A percentile compares a stretch with the other conserved stretches of the same genome.
phyloP scores from a whole-genome alignment of 2,797 vertebrate species.

The Microcaecilia unicolor region DNA sequence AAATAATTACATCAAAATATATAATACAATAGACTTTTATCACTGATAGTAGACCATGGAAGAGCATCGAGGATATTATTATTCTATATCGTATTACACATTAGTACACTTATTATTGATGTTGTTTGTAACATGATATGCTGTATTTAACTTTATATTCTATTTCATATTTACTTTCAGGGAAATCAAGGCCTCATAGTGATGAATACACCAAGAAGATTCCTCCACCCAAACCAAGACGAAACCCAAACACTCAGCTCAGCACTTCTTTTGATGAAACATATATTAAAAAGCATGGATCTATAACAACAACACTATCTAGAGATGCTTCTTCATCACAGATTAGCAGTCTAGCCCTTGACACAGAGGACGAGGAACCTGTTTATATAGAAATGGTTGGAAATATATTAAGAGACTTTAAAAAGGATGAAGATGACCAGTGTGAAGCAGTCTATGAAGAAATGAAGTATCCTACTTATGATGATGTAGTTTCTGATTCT shows the following conservation, averaged over 20 bases:
- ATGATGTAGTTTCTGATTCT: constrained; percentile 79
- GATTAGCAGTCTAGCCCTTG: constrained; percentile 69
- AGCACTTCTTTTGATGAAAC: constrained; percentile 96
- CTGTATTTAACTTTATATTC: background rate
- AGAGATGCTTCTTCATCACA: constrained; percentile 70
- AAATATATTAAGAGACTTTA: constrained; percentile 72
- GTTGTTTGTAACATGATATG: no score
- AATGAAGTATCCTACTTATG: constrained; percentile 93
- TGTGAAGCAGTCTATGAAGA: constrained; percentile 95
- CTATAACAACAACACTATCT: constrained; percentile 58
- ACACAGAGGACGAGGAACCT: constrained; percentile 84
- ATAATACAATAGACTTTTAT: background rate
- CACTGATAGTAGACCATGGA: background rate
- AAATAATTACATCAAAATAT: constrained; percentile 1
- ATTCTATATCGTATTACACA: no score
- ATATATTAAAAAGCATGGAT: constrained; percentile 74
- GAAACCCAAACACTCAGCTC: constrained; percentile 94
- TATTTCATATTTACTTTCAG: constrained; percentile 38
- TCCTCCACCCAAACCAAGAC: constrained; percentile 94
- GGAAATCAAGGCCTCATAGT: constrained; percentile 81
- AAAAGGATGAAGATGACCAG: constrained; percentile 76
- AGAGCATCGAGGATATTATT: no score
- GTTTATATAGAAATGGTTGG: constrained; percentile 98
- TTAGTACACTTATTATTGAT: no score
- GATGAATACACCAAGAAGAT: constrained; percentile 92